phyloP scores from a whole-genome alignment of 2,797 vertebrate species.

The Miichthys miiuy region DNA sequence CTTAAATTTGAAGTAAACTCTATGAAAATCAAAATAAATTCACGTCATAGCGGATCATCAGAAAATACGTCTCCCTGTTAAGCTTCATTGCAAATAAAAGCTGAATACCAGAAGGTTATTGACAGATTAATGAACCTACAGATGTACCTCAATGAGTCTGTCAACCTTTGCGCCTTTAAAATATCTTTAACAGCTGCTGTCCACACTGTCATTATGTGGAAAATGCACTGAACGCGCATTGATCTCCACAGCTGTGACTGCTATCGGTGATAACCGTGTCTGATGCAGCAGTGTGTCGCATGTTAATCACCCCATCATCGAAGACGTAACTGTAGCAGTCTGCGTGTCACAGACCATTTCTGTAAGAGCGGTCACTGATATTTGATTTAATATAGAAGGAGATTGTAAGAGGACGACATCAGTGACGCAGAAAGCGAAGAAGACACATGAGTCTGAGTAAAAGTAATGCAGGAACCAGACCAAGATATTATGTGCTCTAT shows the following conservation, averaged over 20 bases:
- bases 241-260: not conserved
- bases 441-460: not conserved
- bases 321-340: too few relatives aligned
- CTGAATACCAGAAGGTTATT: not conserved
- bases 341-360: not conserved
- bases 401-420: not conserved
- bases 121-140: not conserved
- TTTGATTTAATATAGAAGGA: not conserved
- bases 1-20: too few relatives aligned
- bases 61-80: not conserved
- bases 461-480: not conserved
- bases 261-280: not conserved
- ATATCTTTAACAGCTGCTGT: not conserved
- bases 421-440: not conserved
- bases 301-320: not conserved
- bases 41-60: not conserved
- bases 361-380: not conserved
- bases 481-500: not conserved
- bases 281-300: not conserved
- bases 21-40: too few relatives aligned
- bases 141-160: not conserved
- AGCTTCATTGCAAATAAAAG: not conserved
- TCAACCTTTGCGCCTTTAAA: not conserved
- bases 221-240: constrained; percentile 4
- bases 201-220: not conserved